Percentiles rank a stretch among this genome's conserved stretches.
Evolutionary conservation across 2,888 invertebrate species (phyloP).

Genomic region (Linnaemya tessellans): DNA sequence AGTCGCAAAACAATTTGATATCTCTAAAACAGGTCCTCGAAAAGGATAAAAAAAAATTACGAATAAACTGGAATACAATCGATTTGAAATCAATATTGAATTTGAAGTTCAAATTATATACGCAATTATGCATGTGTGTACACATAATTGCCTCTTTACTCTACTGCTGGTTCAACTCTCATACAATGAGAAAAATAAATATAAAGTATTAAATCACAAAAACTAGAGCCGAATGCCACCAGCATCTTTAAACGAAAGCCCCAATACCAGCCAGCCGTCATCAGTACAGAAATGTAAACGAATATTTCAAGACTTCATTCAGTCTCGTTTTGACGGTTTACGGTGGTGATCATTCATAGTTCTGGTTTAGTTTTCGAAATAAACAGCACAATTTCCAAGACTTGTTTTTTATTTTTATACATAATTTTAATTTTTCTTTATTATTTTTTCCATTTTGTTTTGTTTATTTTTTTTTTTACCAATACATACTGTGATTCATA

Average conservation of each 20-base stretch:
- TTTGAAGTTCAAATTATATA: constrained; percentile 56
- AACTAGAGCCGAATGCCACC: constrained; percentile 42
- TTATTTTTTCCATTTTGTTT: constrained; percentile 46
- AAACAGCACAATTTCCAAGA: constrained; percentile 19
- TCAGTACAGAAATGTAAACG: constrained; percentile 52
- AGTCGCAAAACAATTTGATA: background rate
- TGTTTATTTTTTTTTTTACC: constrained; percentile 31
- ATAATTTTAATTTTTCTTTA: constrained; percentile 34
- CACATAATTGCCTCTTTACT: constrained; percentile 3
- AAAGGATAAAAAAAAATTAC: constrained; percentile 39
- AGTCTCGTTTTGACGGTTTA: constrained; percentile 71
- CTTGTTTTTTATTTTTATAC: constrained; percentile 50
- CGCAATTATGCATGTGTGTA: background rate
- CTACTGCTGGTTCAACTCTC: background rate
- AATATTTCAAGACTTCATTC: constrained; percentile 68
- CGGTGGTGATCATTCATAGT: constrained; percentile 69
- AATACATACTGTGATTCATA: constrained; percentile 62
- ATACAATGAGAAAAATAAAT: constrained; percentile 8
- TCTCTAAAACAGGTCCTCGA: constrained; percentile 49
- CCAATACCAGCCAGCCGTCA: constrained; percentile 1
- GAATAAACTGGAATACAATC: constrained; percentile 27
- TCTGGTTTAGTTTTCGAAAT: constrained; percentile 53
- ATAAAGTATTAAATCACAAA: constrained; percentile 23
- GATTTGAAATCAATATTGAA: constrained; percentile 28
- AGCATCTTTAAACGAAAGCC: constrained; percentile 62